Conservation (phyloP, 2,113 vertebrate species). For the Phoenicopterus ruber region DNA sequence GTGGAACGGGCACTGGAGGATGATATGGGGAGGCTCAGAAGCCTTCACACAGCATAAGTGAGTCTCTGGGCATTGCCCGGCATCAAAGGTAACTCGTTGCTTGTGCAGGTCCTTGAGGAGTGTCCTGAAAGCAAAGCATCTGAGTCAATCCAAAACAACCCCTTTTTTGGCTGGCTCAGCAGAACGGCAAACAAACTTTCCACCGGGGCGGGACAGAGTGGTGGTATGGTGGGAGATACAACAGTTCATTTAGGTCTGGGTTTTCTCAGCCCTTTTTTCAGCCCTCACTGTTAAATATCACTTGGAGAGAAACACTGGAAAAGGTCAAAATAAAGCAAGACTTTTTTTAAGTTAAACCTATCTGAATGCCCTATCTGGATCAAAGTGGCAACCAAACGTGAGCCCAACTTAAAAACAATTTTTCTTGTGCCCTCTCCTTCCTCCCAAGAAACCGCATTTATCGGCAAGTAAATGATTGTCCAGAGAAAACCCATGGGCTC, state of each 20-base stretch:
- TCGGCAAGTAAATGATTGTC: slow-evolving; percentile 47
- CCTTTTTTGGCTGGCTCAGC: neutral
- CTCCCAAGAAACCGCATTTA: neutral
- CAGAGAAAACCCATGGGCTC: neutral
- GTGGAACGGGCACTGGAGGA: neutral
- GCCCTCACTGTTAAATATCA: neutral
- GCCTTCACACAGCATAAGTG: neutral
- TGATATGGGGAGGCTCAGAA: neutral
- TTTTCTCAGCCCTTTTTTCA: neutral
- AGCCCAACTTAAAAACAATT: neutral
- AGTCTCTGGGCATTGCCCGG: neutral
- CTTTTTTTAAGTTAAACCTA: neutral
- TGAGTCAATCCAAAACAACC: neutral
- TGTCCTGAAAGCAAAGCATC: neutral
- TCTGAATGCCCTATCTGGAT: neutral
- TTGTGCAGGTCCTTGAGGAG: neutral
- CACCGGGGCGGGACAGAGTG: neutral
- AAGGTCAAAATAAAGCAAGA: neutral
- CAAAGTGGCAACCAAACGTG: neutral
- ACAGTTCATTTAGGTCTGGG: neutral
- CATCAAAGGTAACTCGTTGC: neutral
- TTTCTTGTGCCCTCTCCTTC: neutral
- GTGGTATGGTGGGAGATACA: neutral
- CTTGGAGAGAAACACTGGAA: neutral
- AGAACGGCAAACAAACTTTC: neutral